phyloP scores from a whole-genome alignment of 2,113 vertebrate genomes.

The Amblyopsis rosae region DNA sequence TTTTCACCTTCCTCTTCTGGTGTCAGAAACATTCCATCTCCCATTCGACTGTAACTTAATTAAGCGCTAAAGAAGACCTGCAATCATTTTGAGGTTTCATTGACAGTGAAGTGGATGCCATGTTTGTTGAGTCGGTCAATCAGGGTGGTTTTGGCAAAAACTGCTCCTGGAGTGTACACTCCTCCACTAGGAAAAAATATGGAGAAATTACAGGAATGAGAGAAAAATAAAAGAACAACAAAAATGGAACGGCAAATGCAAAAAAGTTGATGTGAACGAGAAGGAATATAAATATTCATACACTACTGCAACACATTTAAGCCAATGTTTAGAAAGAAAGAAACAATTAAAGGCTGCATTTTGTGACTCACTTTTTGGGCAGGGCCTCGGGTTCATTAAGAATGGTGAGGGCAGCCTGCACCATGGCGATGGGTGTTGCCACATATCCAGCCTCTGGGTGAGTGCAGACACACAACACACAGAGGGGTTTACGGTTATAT shows the following conservation, averaged over 20 bases:
- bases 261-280: neutral
- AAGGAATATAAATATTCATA: neutral
- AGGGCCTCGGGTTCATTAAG: constrained; percentile 84
- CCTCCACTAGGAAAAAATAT: constrained; percentile 81
- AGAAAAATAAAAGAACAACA: neutral
- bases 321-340: neutral
- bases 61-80: constrained; percentile 44
- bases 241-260: neutral
- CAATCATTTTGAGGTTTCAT: constrained; percentile 48
- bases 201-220: neutral
- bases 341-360: neutral
- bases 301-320: too few species aligned
- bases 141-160: constrained; percentile 87
- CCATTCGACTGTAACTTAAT: constrained; percentile 20
- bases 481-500: neutral
- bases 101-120: constrained; percentile 89
- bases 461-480: constrained; percentile 20
- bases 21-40: neutral
- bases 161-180: constrained; percentile 91
- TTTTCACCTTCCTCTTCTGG: too few species aligned
- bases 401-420: constrained; percentile 88
- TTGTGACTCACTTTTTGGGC: constrained; percentile 83
- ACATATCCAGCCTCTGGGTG: constrained; percentile 85
- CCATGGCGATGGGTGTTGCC: constrained; percentile 90
- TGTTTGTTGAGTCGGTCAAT: constrained; percentile 87